These are phyloP conservation scores for Pseudoatta argentina DNA, from an alignment of 1,140 invertebrate species.

Conservation along the genomic window DNA sequence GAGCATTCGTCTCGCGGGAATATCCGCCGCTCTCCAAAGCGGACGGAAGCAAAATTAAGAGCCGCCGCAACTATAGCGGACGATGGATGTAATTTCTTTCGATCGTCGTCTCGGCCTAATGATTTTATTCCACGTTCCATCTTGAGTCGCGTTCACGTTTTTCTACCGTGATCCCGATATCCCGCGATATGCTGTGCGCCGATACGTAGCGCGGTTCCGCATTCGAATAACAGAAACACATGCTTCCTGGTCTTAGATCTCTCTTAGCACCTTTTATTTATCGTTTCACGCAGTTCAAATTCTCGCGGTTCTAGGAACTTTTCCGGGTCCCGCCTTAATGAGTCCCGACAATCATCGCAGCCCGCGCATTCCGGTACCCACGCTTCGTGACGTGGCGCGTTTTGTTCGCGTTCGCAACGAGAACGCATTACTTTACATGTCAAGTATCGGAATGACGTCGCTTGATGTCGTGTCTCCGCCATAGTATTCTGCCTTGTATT, in stretches of 20 bases:
- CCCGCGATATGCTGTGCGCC: slow-evolving; percentile 36
- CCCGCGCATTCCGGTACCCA: slow-evolving; percentile 73
- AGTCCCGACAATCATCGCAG: slow-evolving; percentile 63
- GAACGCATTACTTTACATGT: slow-evolving; percentile 44
- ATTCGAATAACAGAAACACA: slow-evolving; percentile 61
- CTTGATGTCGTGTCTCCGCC: neutral
- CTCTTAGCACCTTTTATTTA: slow-evolving; percentile 77
- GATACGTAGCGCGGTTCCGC: slow-evolving; percentile 67
- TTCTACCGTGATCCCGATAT: slow-evolving; percentile 65
- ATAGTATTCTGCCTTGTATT: neutral
- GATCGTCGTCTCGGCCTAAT: slow-evolving; percentile 64
- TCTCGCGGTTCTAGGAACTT: slow-evolving; percentile 69
- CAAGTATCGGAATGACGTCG: slow-evolving; percentile 21
- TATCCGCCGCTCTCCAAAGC: slow-evolving; percentile 28
- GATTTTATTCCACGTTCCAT: slow-evolving; percentile 79
- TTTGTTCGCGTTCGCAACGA: slow-evolving; percentile 49
- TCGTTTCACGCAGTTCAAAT: slow-evolving; percentile 75
- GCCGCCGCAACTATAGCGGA: slow-evolving; percentile 11
- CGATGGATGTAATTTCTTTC: slow-evolving; percentile 72
- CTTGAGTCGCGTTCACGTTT: slow-evolving; percentile 70
- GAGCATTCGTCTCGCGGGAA: slow-evolving; percentile 39
- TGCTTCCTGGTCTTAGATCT: slow-evolving; percentile 74
- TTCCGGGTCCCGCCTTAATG: slow-evolving; percentile 66
- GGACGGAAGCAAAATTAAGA: slow-evolving; percentile 62
- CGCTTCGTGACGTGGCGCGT: slow-evolving; percentile 54